Percentiles rank a stretch among this genome's conserved stretches.
These are phyloP conservation scores for Patella pellucida DNA, from an alignment of 2,888 invertebrate species.

Conservation along the genomic window DNA sequence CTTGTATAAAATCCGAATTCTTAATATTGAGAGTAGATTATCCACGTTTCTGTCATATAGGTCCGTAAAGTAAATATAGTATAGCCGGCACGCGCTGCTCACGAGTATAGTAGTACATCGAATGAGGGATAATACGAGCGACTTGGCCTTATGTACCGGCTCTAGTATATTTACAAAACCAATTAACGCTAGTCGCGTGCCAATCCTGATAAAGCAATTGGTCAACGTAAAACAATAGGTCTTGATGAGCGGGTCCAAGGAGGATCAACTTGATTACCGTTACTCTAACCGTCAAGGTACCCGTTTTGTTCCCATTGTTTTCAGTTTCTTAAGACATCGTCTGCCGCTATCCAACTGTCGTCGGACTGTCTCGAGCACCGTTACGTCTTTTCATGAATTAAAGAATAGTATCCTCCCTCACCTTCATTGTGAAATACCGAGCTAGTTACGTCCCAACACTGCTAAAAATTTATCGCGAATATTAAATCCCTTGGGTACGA, in stretches of 20 bases:
- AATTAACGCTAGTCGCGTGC: slow-evolving; percentile 22
- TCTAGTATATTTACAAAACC: slow-evolving; percentile 18
- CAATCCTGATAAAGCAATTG: slow-evolving; percentile 21
- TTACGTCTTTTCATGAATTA: too few relatives aligned
- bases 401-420: not conserved
- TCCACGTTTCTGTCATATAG: too few relatives aligned
- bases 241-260: slow-evolving; percentile 2
- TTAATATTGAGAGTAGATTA: too few relatives aligned
- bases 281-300: not conserved
- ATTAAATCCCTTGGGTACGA: too few relatives aligned
- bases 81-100: slow-evolving; percentile 21
- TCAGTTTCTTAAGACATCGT: not conserved
- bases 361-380: not conserved
- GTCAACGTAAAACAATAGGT: slow-evolving; percentile 17
- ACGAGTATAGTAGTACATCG: slow-evolving; percentile 17
- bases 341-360: not conserved
- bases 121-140: slow-evolving; percentile 16
- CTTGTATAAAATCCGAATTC: not conserved
- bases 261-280: not conserved
- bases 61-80: slow-evolving; percentile 5
- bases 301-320: not conserved
- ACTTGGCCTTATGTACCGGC: slow-evolving; percentile 11
- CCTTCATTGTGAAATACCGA: not conserved
- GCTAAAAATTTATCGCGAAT: not conserved
- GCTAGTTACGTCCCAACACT: not conserved